Percentiles rank a stretch among this genome's conserved stretches.
These are phyloP conservation scores for Isaurus tuberculatus DNA, from an alignment of 92 coral and sea anemone species.

Conservation along the genomic window DNA sequence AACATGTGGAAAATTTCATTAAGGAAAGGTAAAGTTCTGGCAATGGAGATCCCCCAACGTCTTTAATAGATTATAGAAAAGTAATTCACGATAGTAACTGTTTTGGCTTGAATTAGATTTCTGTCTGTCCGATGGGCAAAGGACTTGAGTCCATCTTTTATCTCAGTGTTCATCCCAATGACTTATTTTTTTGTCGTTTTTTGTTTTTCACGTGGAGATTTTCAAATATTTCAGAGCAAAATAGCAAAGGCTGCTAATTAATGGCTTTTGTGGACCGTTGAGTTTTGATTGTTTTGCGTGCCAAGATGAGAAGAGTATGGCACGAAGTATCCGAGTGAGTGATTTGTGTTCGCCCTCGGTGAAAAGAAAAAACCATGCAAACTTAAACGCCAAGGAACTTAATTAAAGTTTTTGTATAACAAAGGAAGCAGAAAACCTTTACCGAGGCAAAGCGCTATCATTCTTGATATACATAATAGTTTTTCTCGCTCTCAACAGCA, in stretches of 20 bases:
- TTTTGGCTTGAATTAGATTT: neutral
- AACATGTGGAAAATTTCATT: constrained; percentile 20
- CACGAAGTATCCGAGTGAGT: neutral
- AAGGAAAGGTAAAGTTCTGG: neutral
- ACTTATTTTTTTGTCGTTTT: neutral
- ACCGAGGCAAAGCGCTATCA: neutral
- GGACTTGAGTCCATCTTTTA: neutral
- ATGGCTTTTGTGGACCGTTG: neutral
- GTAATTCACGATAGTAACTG: neutral
- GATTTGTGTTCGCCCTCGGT: neutral
- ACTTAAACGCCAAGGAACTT: neutral
- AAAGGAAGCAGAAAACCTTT: neutral
- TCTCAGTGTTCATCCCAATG: neutral
- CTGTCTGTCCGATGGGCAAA: neutral
- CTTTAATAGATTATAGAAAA: too few relatives aligned
- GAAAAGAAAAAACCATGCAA: neutral
- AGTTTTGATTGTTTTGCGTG: neutral
- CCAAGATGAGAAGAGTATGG: neutral
- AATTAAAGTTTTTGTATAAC: neutral
- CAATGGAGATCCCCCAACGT: too few relatives aligned
- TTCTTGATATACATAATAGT: neutral
- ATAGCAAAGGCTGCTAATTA: neutral
- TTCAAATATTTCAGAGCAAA: neutral
- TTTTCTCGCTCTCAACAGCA: constrained; percentile 1
- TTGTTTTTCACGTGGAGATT: neutral